Evolutionary conservation across 1,140 invertebrate species (phyloP), one percentile per base, ranked within the genome.

Genomic region (Watersipora subatra): DNA sequence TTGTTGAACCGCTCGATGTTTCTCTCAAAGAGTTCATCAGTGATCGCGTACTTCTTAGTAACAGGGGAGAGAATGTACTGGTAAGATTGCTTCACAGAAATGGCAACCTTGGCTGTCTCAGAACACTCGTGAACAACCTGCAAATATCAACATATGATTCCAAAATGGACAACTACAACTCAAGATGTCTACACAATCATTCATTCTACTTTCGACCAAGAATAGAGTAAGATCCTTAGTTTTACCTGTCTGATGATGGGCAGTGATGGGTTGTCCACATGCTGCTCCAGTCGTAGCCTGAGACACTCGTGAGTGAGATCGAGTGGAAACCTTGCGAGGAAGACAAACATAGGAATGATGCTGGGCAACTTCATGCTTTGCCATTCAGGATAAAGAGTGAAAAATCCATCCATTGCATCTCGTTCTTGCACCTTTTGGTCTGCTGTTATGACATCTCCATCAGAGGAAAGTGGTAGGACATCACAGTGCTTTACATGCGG

Each of bases 271-370:
- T 90, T n/a, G n/a, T n/a, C 87, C 20, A 20, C 64, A 68, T 87
- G 86, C 57, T 90, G 88, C 72, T 93, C 90, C 29, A 93, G 81
- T 64, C 91, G 80, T 80, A 95, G 86, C 28, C 85, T 79, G 28
- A 95, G 79, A 79, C 90, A 93, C 78, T 93, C 91, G 71, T 93
- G 89, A 66, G 92, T 87, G 19, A 93, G 86, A 77, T 93, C 89
- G 69, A 94, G 75, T 20, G 90, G 89, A 2, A 79, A 72, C 2
- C 63, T 64, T 57, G 87, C 86, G 0, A 93, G 81, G 73, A 92
- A 90, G 17, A 92, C 46, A n/a, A n/a, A n/a, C n/a, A n/a, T n/a
- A n/a, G n/a, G n/a, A n/a, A n/a, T n/a, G n/a, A n/a, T n/a, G n/a
- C n/a, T n/a, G n/a, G n/a, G n/a, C n/a, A n/a, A n/a, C n/a, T n/a